A percentile compares a stretch with the other conserved stretches of the same genome.
These are phyloP conservation scores for Micrastur ruficollis DNA, from an alignment of 2,797 vertebrate species.

Conservation along the genomic window DNA sequence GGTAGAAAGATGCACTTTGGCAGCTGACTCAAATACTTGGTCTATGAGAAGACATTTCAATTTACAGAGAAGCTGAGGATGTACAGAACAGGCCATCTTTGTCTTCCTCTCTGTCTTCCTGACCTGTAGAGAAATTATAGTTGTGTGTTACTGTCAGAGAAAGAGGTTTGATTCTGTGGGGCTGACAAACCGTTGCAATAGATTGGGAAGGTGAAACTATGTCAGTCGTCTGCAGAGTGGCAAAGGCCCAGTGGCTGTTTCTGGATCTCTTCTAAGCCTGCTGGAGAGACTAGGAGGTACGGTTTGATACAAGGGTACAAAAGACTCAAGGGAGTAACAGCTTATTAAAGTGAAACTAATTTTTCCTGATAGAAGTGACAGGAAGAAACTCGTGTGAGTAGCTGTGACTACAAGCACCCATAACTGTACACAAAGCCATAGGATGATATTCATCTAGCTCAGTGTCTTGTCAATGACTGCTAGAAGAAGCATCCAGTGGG, in stretches of 20 bases:
- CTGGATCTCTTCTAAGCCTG: not conserved
- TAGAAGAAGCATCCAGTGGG: not conserved
- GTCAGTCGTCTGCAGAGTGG: not conserved
- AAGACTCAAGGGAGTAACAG: not conserved
- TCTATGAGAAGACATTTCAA: not conserved
- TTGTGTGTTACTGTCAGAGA: not conserved
- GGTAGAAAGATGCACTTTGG: not conserved
- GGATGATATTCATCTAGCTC: not conserved
- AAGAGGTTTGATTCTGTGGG: not conserved
- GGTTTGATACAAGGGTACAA: not conserved
- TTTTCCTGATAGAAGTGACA: not conserved
- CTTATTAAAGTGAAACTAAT: not conserved
- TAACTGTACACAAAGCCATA: not conserved
- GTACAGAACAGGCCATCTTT: not conserved
- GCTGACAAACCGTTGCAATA: not conserved
- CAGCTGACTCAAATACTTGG: not conserved
- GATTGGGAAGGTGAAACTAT: not conserved
- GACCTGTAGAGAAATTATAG: not conserved
- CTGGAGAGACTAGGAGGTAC: not conserved
- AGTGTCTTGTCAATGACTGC: not conserved
- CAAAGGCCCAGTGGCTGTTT: not conserved
- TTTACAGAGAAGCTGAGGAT: not conserved
- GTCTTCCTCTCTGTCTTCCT: not conserved
- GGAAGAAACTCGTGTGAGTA: not conserved
- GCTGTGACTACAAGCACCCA: not conserved